These are phyloP conservation scores for Paedocypris micromegethes DNA, from an alignment of 2,797 vertebrate genomes.

Conservation along the genomic window DNA sequence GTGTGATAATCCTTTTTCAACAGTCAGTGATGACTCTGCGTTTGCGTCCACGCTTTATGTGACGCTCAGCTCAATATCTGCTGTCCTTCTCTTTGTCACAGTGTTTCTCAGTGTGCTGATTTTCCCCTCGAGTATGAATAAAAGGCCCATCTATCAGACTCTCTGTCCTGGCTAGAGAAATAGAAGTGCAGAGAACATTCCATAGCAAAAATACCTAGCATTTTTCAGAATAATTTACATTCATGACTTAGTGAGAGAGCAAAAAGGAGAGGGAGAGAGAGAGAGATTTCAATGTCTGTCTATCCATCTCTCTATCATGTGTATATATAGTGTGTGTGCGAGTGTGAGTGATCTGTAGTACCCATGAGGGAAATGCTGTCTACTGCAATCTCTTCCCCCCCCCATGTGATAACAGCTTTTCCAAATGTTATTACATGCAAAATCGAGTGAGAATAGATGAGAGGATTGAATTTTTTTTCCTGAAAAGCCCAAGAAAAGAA, in stretches of 20 bases:
- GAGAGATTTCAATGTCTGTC: neutral
- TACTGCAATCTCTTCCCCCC: neutral
- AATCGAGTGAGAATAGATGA: neutral
- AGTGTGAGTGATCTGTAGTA: no score
- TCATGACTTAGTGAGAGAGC: no score
- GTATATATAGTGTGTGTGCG: no score
- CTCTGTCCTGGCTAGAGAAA: neutral
- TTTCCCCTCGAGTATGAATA: constrained; percentile 10
- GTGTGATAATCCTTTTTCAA: constrained; percentile 21
- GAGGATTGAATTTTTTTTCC: constrained; percentile 6
- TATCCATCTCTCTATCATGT: no score
- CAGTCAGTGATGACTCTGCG: constrained; percentile 16
- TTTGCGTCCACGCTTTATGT: constrained; percentile 15
- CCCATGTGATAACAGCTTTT: neutral
- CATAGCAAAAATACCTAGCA: constrained; percentile 1
- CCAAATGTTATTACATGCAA: constrained; percentile 20
- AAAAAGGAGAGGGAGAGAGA: neutral
- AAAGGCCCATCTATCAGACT: constrained; percentile 19
- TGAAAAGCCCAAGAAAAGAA: no score
- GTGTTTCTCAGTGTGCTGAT: constrained; percentile 2
- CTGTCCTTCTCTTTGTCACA: constrained; percentile 18
- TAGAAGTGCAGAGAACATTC: neutral
- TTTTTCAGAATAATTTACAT: constrained; percentile 2
- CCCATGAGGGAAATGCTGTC: neutral
- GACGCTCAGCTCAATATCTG: neutral